Evolutionary conservation across 2,888 invertebrate species (phyloP).

Genomic region (Athrips mouffetella): DNA sequence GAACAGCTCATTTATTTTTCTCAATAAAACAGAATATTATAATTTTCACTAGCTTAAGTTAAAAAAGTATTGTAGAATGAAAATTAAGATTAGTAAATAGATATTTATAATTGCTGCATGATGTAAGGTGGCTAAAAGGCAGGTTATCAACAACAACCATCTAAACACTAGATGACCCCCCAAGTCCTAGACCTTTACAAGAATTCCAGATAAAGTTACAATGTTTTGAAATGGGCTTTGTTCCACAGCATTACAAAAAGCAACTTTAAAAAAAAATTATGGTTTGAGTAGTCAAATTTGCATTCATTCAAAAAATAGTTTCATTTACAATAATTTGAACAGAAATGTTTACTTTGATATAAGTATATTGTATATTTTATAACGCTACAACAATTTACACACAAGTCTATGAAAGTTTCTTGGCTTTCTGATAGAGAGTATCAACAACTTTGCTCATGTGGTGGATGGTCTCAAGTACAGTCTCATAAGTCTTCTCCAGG

Average conservation of each 20-base stretch:
- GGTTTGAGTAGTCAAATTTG: conserved; percentile 52
- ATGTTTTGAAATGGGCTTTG: not conserved
- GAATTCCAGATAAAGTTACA: not conserved
- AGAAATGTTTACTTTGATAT: conserved; percentile 69
- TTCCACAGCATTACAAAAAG: conserved; percentile 15
- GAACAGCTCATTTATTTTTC: conserved; percentile 70
- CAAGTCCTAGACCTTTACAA: not conserved
- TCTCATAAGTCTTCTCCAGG: conserved; percentile 98
- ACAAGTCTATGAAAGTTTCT: conserved; percentile 91
- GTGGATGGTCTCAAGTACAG: conserved; percentile 97
- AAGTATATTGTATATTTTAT: conserved; percentile 52
- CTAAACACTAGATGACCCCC: not conserved
- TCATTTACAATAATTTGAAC: conserved; percentile 60
- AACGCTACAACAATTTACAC: conserved; percentile 70
- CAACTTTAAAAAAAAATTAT: conserved; percentile 36
- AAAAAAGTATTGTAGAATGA: conserved; percentile 56
- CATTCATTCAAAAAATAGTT: conserved; percentile 65
- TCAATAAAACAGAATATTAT: conserved; percentile 75
- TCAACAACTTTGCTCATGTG: conserved; percentile 99
- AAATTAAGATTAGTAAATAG: conserved; percentile 55
- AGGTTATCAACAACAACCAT: conserved; percentile 5
- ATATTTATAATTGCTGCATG: conserved; percentile 49
- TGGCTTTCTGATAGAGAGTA: conserved; percentile 98
- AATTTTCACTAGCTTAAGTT: conserved; percentile 72
- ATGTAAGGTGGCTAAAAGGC: conserved; percentile 28